Percentiles rank a stretch among this genome's conserved stretches.
Evolutionary conservation across 1,140 invertebrate species (phyloP).

Genomic region (Lordiphosa clarofinis): DNA sequence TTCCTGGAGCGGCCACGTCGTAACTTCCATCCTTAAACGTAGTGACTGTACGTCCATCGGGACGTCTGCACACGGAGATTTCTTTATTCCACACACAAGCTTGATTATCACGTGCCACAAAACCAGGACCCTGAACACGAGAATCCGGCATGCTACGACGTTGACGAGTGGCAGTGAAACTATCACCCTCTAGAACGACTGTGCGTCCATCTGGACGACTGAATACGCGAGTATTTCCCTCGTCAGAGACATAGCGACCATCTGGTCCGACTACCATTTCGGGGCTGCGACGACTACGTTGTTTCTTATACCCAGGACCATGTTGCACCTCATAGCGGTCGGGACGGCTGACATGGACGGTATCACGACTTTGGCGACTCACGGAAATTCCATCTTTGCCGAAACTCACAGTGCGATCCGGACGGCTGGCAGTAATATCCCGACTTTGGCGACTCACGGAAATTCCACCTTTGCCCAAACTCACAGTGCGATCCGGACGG

Average conservation of each 20-base stretch:
- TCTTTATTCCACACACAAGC: slow-evolving; percentile 30
- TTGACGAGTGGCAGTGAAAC: neutral
- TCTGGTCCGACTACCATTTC: neutral
- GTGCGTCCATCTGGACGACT: slow-evolving; percentile 18
- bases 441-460: too few relatives aligned
- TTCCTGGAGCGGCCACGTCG: slow-evolving; percentile 27
- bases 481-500: too few relatives aligned
- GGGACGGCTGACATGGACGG: too few relatives aligned
- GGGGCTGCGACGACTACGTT: too few relatives aligned
- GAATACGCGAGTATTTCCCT: neutral
- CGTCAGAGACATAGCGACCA: slow-evolving; percentile 2
- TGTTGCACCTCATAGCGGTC: too few relatives aligned
- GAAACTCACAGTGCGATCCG: too few relatives aligned
- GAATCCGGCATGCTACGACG: slow-evolving; percentile 1
- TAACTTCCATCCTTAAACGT: slow-evolving; percentile 15
- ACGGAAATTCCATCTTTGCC: too few relatives aligned
- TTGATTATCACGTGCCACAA: slow-evolving; percentile 32
- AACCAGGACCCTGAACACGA: slow-evolving; percentile 30
- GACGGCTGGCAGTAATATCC: too few relatives aligned
- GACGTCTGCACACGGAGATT: slow-evolving; percentile 33
- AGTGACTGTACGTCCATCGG: slow-evolving; percentile 37
- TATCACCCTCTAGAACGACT: neutral
- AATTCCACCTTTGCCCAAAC: too few relatives aligned
- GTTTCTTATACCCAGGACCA: too few relatives aligned
- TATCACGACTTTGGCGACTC: too few relatives aligned